Conservation (phyloP, 2,797 vertebrate genomes). For the Pangasius macronema region DNA sequence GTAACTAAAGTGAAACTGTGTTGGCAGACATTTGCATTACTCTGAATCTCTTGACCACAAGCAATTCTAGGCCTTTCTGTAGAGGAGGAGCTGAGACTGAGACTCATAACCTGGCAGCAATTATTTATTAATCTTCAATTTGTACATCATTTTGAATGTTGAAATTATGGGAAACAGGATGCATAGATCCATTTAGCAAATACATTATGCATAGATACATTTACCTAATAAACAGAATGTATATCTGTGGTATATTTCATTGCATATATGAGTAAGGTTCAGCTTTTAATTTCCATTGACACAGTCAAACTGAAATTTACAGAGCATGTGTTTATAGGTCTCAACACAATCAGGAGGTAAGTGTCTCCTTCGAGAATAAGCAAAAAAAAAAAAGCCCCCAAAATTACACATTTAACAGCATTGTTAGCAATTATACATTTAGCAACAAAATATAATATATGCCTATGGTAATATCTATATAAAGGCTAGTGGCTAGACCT, state of each 20-base stretch:
- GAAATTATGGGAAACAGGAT: not conserved
- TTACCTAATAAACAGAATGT: not conserved
- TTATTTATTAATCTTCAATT: not conserved
- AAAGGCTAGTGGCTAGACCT: not conserved
- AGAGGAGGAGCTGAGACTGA: not conserved
- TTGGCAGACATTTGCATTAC: not conserved
- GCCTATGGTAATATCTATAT: not conserved
- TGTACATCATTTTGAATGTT: not conserved
- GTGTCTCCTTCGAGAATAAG: not conserved
- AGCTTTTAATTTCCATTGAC: not conserved
- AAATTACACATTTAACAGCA: not conserved
- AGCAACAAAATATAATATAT: not conserved
- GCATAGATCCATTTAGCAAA: not conserved
- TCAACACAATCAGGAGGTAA: not conserved
- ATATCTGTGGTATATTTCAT: not conserved
- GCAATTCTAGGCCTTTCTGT: not conserved
- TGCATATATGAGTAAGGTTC: not conserved
- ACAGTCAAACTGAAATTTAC: not conserved
- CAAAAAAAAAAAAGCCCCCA: no score
- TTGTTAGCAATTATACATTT: not conserved
- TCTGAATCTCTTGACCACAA: not conserved
- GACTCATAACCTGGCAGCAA: not conserved
- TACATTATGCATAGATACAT: no score
- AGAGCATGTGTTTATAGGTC: not conserved
- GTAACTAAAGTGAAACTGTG: not conserved